Evolutionary conservation across 30 jellyfish, hydroid and myxozoan genomes (phyloP), one percentile per base, ranked within the genome.

Genomic region (Chrysaora quinquecirrha): DNA sequence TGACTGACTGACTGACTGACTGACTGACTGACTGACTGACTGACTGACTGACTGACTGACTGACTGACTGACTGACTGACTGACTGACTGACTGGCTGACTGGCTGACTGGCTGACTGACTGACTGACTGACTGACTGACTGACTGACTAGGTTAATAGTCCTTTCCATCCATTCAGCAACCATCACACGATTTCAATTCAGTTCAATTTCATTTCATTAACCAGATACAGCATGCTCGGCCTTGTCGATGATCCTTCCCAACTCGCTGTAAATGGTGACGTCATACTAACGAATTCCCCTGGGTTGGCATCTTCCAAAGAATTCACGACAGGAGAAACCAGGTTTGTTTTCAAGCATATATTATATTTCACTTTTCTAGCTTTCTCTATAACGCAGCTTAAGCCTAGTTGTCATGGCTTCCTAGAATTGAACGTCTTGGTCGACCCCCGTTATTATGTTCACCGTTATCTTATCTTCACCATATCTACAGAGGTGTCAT

Each of bases 171-270:
- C n/a, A n/a, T n/a, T n/a, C n/a, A n/a, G n/a, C n/a, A n/a, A n/a
- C n/a, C n/a, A n/a, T n/a, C n/a, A n/a, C n/a, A n/a, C n/a, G n/a
- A n/a, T n/a, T n/a, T n/a, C n/a, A n/a, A n/a, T n/a, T n/a, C n/a
- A n/a, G n/a, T n/a, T n/a, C n/a, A n/a, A n/a, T n/a, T n/a, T n/a
- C n/a, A n/a, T n/a, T n/a, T n/a, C n/a, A n/a, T n/a, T n/a, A n/a
- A n/a, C n/a, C 72, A 95, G 99, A 82, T 95, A 95, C 56, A 95
- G 99, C 70, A 54, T 95, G 73, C 91, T 95, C 30, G 99, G 99
- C 29, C 34, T 95, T 6, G 85, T 70, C 7, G 99, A 95, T 34
- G 97, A 95, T 68, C 97, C 97, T 31, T 32, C 84, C 14, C 90
- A 80, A 31, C 65, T 82, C 28, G 69, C 87, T 0, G 54, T 18